Evolutionary conservation across 2,888 invertebrate genomes (phyloP).

Genomic region (Cataglyphis cursor): DNA sequence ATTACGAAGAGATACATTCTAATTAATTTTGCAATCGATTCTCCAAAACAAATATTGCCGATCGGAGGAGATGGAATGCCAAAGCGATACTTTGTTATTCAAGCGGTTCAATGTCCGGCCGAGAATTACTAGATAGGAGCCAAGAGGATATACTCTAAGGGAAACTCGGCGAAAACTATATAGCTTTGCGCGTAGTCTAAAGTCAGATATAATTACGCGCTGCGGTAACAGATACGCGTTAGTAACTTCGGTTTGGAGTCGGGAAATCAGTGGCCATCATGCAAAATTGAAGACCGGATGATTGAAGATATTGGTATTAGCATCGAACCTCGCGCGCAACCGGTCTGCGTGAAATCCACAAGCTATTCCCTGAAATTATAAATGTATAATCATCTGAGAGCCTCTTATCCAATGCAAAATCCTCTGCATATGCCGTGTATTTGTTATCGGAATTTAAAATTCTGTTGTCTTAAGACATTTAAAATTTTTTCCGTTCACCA

Average conservation of each 20-base stretch:
- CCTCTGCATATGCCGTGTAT: neutral
- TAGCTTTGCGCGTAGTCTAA: slow-evolving; percentile 24
- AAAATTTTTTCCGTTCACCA: neutral
- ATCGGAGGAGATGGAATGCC: slow-evolving; percentile 37
- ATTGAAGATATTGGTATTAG: slow-evolving; percentile 32
- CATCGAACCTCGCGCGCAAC: neutral
- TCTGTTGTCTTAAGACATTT: neutral
- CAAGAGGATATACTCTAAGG: neutral
- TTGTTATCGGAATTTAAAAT: neutral
- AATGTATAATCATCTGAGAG: slow-evolving; percentile 28
- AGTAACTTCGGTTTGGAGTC: slow-evolving; percentile 51
- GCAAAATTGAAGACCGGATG: slow-evolving; percentile 50
- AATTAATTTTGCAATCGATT: slow-evolving; percentile 20
- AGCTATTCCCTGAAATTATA: slow-evolving; percentile 21
- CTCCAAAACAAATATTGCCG: slow-evolving; percentile 59
- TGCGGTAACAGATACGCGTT: slow-evolving; percentile 63
- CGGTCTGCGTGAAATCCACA: neutral
- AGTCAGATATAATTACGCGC: slow-evolving; percentile 74
- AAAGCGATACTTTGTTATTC: slow-evolving; percentile 61
- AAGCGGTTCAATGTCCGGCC: slow-evolving; percentile 58
- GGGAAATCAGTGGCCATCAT: slow-evolving; percentile 40
- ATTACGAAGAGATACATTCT: neutral
- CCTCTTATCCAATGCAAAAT: neutral
- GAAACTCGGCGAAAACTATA: slow-evolving; percentile 62
- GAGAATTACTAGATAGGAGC: slow-evolving; percentile 28